Base-by-base conservation (phyloP, 2,888 invertebrate genomes). In the Sepiola atlantica region DNA sequence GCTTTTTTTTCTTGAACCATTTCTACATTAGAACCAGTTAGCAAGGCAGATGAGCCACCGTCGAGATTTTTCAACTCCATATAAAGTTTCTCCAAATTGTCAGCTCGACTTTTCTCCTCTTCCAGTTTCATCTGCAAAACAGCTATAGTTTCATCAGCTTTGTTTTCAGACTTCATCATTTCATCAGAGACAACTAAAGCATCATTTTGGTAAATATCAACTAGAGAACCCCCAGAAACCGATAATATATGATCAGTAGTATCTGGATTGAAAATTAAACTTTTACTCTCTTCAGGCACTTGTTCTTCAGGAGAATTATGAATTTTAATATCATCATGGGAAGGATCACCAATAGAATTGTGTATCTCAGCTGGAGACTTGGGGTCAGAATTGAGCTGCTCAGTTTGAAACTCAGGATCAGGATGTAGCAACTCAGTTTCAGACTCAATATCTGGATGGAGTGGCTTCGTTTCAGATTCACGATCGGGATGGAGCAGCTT, bases 261-360 rank as follows among this genome's bases (percentile, higher is more conserved):
- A 16, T 18, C 77, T n/a, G n/a, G n/a, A 77, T 28, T 61, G 61
- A 61, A 61, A 61, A 21, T 61, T 18, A n/a, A n/a, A n/a, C 21
- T 12, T 21, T 18, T 2, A 12, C 18, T n/a, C 16, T 77, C 77
- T n/a, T 77, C n/a, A 24, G 24, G 61, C 6, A 28, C 28, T 28
- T 28, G 61, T 61, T 61, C 28, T 61, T 61, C 61, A 16, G n/a
- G 77, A n/a, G 77, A 77, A 32, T n/a, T n/a, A 4, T 77, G 77
- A 77, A 77, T 77, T 77, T 77, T n/a, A 77, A 77, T 77, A 77
- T 77, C 77, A n/a, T 77, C 77, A 77, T 77, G 77, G n/a, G 32
- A 77, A 77, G 77, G n/a, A 77, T n/a, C 77, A 77, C 77, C 16
- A 77, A 77, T n/a, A 77, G 10, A 18, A 77, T 32, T 77, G 77